Base-by-base conservation (phyloP, 2,888 invertebrate genomes). In the Sinodicranocentrus sp. region DNA sequence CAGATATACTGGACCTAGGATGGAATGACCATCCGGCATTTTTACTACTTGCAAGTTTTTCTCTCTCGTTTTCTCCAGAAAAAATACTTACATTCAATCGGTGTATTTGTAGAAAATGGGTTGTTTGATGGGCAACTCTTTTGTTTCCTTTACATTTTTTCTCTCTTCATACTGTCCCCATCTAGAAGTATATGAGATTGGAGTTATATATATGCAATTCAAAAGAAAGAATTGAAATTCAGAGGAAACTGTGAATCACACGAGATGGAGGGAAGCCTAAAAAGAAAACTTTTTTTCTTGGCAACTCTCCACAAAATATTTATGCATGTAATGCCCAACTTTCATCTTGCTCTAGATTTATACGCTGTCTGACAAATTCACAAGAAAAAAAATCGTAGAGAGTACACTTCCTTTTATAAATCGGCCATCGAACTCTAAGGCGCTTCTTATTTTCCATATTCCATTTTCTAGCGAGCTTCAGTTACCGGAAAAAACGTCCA, bases 91-190 rank as follows among this genome's bases (percentile, higher is more conserved):
- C 25, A 57, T 57, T 57, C 57, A 25, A 57, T 23, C 25, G 10
- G 8, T 10, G 57, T 57, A 25, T 19, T 57, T 57, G 23, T 25
- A 25, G 25, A 25, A 25, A 25, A 57, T 57, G 57, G 57, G 13
- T 57, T 57, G 57, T 57, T 57, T 57, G 57, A 57, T 57, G 57
- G 21, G 15, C 57, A 57, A 19, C 33, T 63, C 33, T 63, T 28
- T 63, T 63, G 63, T 63, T 63, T 33, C 17, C 19, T 63, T 13
- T 13, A 39, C 33, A 33, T 28, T 63, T 63, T 28, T 63, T 63
- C 17, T n/a, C 19, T 63, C 5, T 15, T n/a, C 48, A 48, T 48
- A 48, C n/a, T 48, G 13, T 48, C n/a, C 48, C 6, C 48, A 10
- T 10, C 15, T 5, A 39, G 13, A 39, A 39, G 39, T 8, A n/a